phyloP scores from a whole-genome alignment of 2,888 invertebrate species.

The Cylindroiulus punctatus region DNA sequence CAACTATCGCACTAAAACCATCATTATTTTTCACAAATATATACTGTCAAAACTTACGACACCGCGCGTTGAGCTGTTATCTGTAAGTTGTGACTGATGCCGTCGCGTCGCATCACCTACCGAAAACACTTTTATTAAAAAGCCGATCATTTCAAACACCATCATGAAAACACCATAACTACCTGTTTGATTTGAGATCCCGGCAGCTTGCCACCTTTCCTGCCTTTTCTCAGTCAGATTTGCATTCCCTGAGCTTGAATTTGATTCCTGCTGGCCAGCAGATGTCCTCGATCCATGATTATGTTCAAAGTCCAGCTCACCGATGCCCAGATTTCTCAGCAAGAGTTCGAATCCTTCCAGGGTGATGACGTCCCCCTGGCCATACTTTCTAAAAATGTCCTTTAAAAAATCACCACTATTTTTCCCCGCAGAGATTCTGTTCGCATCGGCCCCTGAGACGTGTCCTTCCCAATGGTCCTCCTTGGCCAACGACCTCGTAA shows the following conservation, averaged over 20 bases:
- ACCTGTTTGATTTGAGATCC: not conserved
- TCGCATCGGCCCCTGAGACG: not conserved
- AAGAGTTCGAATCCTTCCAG: constrained; percentile 77
- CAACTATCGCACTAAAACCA: too few relatives aligned
- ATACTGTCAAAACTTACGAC: not conserved
- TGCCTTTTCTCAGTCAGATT: not conserved
- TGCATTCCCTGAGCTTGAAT: not conserved
- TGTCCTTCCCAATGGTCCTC: not conserved
- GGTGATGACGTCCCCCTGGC: constrained; percentile 70
- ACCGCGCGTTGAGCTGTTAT: not conserved
- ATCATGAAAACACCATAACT: not conserved
- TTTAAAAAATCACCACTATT: constrained; percentile 36
- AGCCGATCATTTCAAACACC: too few relatives aligned
- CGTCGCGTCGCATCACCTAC: not conserved
- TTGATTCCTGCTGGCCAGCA: not conserved
- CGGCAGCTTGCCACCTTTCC: not conserved
- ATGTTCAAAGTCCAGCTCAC: not conserved
- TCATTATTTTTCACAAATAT: too few relatives aligned
- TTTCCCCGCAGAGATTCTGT: not conserved
- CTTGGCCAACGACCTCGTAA: not conserved
- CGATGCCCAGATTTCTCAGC: constrained; percentile 69
- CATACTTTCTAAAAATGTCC: constrained; percentile 71
- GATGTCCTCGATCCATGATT: not conserved
- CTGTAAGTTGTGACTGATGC: not conserved
- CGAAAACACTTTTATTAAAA: not conserved